Evolutionary conservation across 2,888 invertebrate species (phyloP).

Genomic region (Stenotaenia linearis): DNA sequence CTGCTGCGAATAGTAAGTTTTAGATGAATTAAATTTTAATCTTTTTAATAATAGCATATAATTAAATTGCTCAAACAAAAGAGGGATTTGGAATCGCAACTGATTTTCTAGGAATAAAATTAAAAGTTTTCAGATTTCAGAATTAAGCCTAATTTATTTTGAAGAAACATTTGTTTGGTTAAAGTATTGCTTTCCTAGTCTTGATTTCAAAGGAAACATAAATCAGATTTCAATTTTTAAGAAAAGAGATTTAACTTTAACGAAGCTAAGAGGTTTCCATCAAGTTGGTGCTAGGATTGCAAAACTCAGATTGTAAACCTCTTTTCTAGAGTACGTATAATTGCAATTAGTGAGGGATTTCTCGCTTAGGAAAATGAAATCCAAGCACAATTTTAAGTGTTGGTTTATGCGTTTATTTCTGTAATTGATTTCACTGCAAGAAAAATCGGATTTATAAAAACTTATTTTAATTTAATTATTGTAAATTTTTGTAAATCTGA

Average conservation of each 20-base stretch:
- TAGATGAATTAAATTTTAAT: background rate
- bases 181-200: background rate
- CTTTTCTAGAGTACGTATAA: background rate
- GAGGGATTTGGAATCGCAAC: too few species aligned
- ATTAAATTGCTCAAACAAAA: too few species aligned
- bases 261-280: slow-evolving; percentile 26
- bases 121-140: too few species aligned
- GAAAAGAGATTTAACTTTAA: slow-evolving; percentile 3
- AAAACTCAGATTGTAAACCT: slow-evolving; percentile 15
- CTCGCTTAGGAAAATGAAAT: background rate
- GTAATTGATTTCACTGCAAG: background rate
- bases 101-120: background rate
- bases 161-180: background rate
- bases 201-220: background rate
- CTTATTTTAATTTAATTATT: too few species aligned
- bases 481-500: too few species aligned
- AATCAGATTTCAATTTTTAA: background rate
- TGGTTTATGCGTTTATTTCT: background rate
- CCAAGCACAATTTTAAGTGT: background rate
- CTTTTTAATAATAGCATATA: background rate
- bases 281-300: slow-evolving; percentile 8
- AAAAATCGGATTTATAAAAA: too few species aligned
- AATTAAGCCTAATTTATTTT: background rate
- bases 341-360: slow-evolving; percentile 9
- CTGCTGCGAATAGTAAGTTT: background rate